Conservation (phyloP, 2,797 vertebrate species). For the Channallabes apus region DNA sequence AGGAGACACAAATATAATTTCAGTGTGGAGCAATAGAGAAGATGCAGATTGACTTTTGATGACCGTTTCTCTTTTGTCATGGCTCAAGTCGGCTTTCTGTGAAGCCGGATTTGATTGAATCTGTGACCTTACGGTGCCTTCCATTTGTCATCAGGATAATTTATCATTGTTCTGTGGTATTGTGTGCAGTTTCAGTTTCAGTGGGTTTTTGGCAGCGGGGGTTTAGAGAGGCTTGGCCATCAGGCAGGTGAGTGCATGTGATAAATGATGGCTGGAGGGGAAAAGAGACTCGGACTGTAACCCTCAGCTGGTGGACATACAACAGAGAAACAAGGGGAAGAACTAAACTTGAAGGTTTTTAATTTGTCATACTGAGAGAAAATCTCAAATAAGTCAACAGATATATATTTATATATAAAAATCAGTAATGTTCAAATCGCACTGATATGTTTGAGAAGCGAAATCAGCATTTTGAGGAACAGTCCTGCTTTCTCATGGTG, state of each 20-base stretch:
- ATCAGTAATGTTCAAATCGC: background rate
- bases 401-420: background rate
- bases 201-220: slow-evolving; percentile 33
- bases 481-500: slow-evolving; percentile 38
- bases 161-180: slow-evolving; percentile 50
- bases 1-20: background rate
- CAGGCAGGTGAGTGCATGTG: slow-evolving; percentile 51
- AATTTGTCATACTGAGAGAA: background rate
- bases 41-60: slow-evolving; percentile 31
- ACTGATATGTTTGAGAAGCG: slow-evolving; percentile 12
- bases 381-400: background rate
- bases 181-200: slow-evolving; percentile 48
- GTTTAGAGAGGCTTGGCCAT: slow-evolving; percentile 29
- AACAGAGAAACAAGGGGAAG: slow-evolving; percentile 2
- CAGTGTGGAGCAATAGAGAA: slow-evolving; percentile 5
- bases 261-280: slow-evolving; percentile 50
- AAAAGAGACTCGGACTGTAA: slow-evolving; percentile 15
- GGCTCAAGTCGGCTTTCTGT: slow-evolving; percentile 35
- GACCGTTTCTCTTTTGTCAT: slow-evolving; percentile 25
- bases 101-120: slow-evolving; percentile 40
- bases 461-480: slow-evolving; percentile 10
- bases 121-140: slow-evolving; percentile 55
- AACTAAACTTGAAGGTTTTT: background rate
- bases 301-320: slow-evolving; percentile 37
- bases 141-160: slow-evolving; percentile 52